Evolutionary conservation across 2,888 invertebrate genomes (phyloP), one percentile per base, ranked within the genome.

Genomic region (Laothoe populi): DNA sequence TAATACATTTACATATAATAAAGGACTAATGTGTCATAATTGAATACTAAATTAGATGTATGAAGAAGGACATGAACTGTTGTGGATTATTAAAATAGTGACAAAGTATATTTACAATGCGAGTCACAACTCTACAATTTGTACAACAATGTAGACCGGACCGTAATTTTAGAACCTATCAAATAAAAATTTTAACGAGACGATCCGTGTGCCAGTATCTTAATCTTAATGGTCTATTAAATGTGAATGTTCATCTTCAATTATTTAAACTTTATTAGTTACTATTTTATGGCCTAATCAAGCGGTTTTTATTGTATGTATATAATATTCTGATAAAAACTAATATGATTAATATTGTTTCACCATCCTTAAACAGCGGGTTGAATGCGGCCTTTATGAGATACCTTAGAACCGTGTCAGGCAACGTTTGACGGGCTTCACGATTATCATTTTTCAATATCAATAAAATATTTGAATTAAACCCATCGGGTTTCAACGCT

Each of bases 391-490:
- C 46, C 83, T 81, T 70, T 76, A 79, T 72, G 81, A 86, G 83
- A 88, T 86, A 87, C 42, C 42, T 53, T 61, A 61, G 13, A 42
- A 71, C 76, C 79, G 78, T 80, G 79, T 81, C 77, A 74, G 80
- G 77, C 77, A 83, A 83, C 78, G 79, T 83, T 78, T 77, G 53
- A 53, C 26, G 21, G 76, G 75, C 78, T 82, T 79, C 83, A 84
- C 81, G 82, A 86, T 83, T 81, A 82, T 81, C 81, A 86, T 83
- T 85, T 87, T 85, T 88, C 81, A 83, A 88, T 88, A 87, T 87
- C 86, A 88, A 88, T 90, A 88, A 88, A 88, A 88, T 77, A 85
- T 82, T 86, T 84, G 75, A 77, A 53, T 53, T 53, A 53, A 53
- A 53, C 83, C 83, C 81, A 72, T 81, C 78, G 79, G 78, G 79